Percentiles rank a stretch among this genome's conserved stretches.
phyloP scores from a whole-genome alignment of 2,888 invertebrate genomes.

The Dasypogon diadema region DNA sequence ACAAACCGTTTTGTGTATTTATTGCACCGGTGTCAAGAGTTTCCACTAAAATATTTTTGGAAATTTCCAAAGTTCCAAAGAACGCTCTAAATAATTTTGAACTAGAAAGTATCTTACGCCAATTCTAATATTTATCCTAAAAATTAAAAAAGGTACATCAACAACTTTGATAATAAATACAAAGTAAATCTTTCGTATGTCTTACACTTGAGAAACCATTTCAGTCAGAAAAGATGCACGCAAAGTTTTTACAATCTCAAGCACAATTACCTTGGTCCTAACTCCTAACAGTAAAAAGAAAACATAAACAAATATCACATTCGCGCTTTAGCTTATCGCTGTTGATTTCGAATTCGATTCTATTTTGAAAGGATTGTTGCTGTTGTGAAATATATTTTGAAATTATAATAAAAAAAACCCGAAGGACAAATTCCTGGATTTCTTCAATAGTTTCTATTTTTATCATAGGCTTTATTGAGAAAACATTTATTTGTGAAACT shows the following conservation, averaged over 20 bases:
- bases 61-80: not conserved
- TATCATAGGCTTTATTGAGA: too few relatives aligned
- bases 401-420: too few relatives aligned
- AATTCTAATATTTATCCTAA: not conserved
- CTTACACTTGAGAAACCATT: slow-evolving; percentile 16
- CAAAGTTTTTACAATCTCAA: slow-evolving; percentile 9
- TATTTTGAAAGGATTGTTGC: too few relatives aligned
- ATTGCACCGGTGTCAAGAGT: not conserved
- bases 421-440: too few relatives aligned
- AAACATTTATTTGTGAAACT: too few relatives aligned
- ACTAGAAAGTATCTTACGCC: not conserved
- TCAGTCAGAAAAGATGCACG: slow-evolving; percentile 26
- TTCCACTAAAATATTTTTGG: not conserved
- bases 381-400: too few relatives aligned
- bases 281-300: slow-evolving; percentile 27
- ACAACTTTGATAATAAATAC: not conserved
- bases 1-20: not conserved
- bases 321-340: not conserved
- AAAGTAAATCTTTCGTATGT: not conserved
- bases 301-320: not conserved
- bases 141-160: not conserved
- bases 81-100: too few relatives aligned
- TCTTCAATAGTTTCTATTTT: too few relatives aligned
- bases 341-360: too few relatives aligned
- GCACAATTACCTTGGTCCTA: slow-evolving; percentile 7